These are phyloP conservation scores for Pogonocichla stellata DNA, from an alignment of 2,113 vertebrate species.

Conservation along the genomic window DNA sequence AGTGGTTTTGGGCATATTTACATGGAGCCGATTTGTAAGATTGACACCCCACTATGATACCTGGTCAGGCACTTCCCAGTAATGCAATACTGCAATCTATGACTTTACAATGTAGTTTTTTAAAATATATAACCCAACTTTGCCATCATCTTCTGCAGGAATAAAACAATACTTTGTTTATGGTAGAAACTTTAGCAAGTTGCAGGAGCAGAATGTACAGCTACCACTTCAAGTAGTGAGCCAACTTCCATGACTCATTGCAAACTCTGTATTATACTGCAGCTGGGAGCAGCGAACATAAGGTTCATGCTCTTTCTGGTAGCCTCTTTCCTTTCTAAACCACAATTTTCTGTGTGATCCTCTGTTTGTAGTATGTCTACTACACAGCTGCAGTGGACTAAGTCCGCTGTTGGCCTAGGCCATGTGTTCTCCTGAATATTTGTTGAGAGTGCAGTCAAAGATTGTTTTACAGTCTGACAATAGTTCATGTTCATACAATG, in stretches of 20 bases:
- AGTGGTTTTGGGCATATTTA: background rate
- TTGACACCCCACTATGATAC: background rate
- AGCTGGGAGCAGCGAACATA: background rate
- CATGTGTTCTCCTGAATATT: background rate
- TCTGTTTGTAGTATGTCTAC: background rate
- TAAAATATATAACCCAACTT: background rate
- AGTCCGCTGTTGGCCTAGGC: background rate
- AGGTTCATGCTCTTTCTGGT: background rate
- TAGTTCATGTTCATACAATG: background rate
- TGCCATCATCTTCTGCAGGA: background rate
- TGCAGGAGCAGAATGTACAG: background rate
- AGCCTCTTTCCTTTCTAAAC: background rate
- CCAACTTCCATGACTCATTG: background rate
- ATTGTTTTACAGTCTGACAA: background rate
- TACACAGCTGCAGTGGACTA: fast-evolving
- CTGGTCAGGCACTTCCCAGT: background rate
- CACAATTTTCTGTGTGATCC: background rate
- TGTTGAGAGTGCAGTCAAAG: background rate
- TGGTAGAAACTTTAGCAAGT: background rate
- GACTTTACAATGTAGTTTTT: background rate
- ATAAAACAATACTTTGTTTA: background rate
- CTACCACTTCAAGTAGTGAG: background rate
- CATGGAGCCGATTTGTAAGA: background rate
- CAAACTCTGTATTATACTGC: background rate
- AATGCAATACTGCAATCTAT: background rate